Evolutionary conservation across 2,113 vertebrate genomes (phyloP).

Genomic region (Phylloscopus trochiloides): DNA sequence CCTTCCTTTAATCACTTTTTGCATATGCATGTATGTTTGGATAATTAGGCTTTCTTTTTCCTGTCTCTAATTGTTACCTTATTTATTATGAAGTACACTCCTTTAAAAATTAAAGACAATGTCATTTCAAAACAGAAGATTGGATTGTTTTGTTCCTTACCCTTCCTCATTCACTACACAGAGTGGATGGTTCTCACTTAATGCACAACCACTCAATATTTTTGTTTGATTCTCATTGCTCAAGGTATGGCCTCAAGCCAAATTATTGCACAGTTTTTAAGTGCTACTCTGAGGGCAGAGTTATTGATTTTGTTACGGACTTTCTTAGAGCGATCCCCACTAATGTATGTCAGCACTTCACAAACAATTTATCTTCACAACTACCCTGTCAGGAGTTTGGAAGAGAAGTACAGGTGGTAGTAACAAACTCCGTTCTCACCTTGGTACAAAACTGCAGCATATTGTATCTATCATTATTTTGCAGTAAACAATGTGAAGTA

Average conservation of each 20-base stretch:
- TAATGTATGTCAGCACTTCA: not conserved
- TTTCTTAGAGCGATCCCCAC: not conserved
- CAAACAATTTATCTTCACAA: conserved; percentile 12
- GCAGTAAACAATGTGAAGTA: fast-evolving
- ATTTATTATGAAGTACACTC: not conserved
- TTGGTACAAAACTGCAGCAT: not conserved
- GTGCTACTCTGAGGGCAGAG: not conserved
- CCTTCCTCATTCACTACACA: not conserved
- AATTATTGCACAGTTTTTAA: not conserved
- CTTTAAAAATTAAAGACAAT: not conserved
- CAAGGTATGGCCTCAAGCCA: not conserved
- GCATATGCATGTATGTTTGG: not conserved
- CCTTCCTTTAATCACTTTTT: not conserved
- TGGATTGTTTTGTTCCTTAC: not conserved
- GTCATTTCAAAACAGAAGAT: not conserved
- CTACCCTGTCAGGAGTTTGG: not conserved
- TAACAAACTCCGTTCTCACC: not conserved
- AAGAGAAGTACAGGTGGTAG: not conserved
- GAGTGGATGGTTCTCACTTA: not conserved
- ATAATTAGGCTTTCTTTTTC: not conserved
- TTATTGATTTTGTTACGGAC: not conserved
- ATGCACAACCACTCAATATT: not conserved
- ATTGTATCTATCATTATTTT: not conserved
- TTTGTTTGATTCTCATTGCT: conserved; percentile 18
- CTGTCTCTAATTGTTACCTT: not conserved